Conservation (phyloP, 2,113 vertebrate species). For the Dipodomys stephensi region DNA sequence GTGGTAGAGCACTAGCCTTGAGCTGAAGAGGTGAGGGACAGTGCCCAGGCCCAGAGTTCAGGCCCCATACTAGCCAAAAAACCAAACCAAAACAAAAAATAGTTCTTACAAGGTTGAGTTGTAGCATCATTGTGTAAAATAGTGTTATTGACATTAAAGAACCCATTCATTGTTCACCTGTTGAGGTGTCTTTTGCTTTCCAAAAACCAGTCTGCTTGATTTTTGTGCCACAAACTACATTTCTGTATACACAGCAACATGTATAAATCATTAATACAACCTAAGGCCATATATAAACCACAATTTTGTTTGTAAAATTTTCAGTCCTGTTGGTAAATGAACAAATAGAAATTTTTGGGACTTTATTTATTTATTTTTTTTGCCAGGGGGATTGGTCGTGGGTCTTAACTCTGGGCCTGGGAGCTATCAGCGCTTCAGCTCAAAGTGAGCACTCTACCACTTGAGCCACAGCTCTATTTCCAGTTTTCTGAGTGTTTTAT, state of each 20-base stretch:
- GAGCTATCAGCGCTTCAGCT: no score
- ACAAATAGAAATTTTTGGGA: slow-evolving; percentile 31
- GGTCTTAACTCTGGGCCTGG: no score
- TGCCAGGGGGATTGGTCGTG: no score
- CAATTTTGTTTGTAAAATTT: slow-evolving; percentile 34
- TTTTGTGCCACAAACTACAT: slow-evolving; percentile 47
- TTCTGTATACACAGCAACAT: background rate
- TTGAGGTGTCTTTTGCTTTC: slow-evolving; percentile 33
- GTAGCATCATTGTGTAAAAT: slow-evolving; percentile 1
- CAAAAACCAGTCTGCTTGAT: slow-evolving; percentile 39
- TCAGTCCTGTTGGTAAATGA: slow-evolving; percentile 23
- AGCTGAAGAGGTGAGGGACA: no score
- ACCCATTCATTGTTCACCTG: background rate
- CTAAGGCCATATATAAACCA: background rate
- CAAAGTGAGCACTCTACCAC: no score
- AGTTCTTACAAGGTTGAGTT: slow-evolving; percentile 55
- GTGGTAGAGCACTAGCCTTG: no score
- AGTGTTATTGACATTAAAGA: background rate
- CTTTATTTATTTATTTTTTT: background rate
- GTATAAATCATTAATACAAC: slow-evolving; percentile 37
- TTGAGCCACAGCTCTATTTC: no score
- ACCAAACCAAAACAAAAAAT: background rate
- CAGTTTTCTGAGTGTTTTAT: no score
- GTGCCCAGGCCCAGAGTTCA: no score
- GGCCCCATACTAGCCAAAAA: no score